Conservation (phyloP, 2,888 invertebrate species). For the Hypolimnas misippus region DNA sequence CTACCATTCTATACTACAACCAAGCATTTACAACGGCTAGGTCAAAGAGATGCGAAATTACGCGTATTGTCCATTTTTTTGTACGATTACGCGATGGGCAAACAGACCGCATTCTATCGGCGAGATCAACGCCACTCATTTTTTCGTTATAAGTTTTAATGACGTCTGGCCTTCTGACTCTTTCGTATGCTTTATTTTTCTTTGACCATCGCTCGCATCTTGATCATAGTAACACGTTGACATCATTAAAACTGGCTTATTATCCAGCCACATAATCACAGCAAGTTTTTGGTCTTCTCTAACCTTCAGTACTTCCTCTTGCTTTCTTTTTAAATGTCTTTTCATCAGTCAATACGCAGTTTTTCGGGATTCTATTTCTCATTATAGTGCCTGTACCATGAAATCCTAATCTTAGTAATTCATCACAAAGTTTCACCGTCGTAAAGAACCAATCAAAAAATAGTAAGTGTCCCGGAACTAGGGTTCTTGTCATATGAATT, state of each 20-base stretch:
- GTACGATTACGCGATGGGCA: too few relatives aligned
- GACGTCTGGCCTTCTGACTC: background rate
- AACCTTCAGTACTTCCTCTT: background rate
- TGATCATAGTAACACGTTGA: background rate
- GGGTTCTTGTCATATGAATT: background rate
- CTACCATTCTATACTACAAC: too few relatives aligned
- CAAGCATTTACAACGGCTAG: too few relatives aligned
- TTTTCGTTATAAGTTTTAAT: background rate
- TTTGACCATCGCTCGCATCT: background rate
- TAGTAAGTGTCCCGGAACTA: background rate
- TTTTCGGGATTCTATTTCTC: background rate
- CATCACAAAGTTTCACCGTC: background rate
- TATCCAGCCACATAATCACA: background rate
- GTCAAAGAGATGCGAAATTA: too few relatives aligned
- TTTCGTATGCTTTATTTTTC: background rate
- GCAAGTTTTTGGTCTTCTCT: background rate
- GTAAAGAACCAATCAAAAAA: background rate
- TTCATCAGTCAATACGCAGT: background rate
- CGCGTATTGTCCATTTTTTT: too few relatives aligned
- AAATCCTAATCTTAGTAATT: background rate
- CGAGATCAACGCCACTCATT: background rate
- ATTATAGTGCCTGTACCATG: background rate
- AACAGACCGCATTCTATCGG: background rate
- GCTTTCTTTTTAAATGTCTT: background rate
- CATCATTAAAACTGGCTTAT: conserved; percentile 2